Percentiles rank a stretch among this genome's conserved stretches.
Evolutionary conservation across 2,888 invertebrate species (phyloP).

Genomic region (Dasypogon diadema): DNA sequence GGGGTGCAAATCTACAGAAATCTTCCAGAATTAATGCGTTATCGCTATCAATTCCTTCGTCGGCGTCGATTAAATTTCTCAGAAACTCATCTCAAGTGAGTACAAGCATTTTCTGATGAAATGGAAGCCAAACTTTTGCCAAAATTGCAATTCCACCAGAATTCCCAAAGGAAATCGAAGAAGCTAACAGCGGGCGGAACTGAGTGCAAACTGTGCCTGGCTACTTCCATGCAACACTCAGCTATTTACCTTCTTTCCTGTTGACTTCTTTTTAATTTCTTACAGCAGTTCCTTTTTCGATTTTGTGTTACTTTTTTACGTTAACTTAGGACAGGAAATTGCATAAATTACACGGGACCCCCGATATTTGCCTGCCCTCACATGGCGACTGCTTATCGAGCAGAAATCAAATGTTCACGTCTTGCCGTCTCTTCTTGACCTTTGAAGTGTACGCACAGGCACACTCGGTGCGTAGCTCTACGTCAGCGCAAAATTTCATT

Average conservation of each 20-base stretch:
- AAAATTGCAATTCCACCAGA: no score
- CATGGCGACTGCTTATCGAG: slow-evolving; percentile 20
- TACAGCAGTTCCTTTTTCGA: background rate
- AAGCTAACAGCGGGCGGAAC: no score
- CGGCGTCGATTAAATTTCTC: no score
- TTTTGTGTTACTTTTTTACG: background rate
- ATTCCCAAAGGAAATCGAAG: no score
- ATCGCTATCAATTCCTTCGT: no score
- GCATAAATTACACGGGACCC: slow-evolving; percentile 33
- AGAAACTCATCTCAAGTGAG: no score
- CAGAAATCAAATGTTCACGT: slow-evolving; percentile 24
- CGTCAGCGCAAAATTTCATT: slow-evolving; percentile 38
- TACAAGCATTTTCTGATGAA: no score
- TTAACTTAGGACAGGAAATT: slow-evolving; percentile 24
- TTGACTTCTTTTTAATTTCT: background rate
- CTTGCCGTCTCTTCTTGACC: slow-evolving; percentile 34
- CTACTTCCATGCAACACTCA: no score
- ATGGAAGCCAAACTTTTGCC: no score
- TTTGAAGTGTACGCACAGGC: slow-evolving; percentile 26
- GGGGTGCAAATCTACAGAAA: no score
- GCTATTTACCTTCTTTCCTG: background rate
- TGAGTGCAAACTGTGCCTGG: no score
- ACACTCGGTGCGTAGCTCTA: slow-evolving; percentile 5
- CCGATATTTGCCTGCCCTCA: background rate
- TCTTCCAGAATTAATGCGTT: no score